Conservation (phyloP, 2,113 vertebrate genomes). For the Malurus elegans region DNA sequence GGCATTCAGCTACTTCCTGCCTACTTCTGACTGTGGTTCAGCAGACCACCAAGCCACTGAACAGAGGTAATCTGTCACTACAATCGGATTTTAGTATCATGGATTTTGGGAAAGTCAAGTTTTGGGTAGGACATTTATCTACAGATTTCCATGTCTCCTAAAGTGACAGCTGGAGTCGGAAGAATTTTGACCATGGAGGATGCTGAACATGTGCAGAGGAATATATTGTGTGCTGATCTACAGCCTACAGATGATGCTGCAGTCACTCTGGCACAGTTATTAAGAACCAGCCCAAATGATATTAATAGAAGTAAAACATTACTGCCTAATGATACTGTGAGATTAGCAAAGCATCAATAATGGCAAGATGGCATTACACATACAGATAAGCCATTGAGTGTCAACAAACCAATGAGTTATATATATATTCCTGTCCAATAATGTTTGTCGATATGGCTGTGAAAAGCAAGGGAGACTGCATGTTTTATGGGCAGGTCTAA, state of each 20-base stretch:
- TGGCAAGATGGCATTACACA: constrained; percentile 1
- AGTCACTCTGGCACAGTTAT: not conserved
- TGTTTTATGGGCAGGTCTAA: constrained; percentile 39
- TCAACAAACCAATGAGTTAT: constrained; percentile 58
- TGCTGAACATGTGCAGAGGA: not conserved
- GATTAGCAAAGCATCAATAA: constrained; percentile 62
- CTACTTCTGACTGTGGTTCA: not conserved
- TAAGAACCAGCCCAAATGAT: constrained; percentile 38
- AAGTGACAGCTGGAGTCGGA: not conserved
- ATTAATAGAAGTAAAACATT: constrained; percentile 60
- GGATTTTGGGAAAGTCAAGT: not conserved
- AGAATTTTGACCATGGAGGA: not conserved
- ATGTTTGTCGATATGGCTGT: constrained; percentile 43
- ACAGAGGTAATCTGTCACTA: not conserved
- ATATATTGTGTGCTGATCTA: not conserved
- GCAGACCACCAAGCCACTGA: not conserved
- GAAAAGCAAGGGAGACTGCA: constrained; percentile 24
- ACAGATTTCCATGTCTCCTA: not conserved
- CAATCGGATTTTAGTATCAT: not conserved
- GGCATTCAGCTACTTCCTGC: not conserved
- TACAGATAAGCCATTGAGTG: constrained; percentile 21
- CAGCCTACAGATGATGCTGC: not conserved
- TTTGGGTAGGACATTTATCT: not conserved
- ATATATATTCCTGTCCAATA: constrained; percentile 52
- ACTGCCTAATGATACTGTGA: constrained; percentile 29